Conservation (phyloP, 2,113 vertebrate genomes). For the Corydoras sp. region DNA sequence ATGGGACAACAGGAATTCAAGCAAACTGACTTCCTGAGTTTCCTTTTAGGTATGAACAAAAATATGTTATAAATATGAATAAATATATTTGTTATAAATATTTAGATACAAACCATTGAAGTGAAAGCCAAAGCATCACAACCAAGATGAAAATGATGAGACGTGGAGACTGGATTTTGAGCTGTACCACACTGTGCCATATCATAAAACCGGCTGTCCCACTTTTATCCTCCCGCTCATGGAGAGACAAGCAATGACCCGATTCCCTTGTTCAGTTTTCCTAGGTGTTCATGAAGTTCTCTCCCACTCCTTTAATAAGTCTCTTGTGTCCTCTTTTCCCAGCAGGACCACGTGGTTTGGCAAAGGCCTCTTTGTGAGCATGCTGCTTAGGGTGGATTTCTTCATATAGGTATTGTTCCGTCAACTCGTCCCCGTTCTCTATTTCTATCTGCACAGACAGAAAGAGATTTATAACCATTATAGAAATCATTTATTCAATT, state of each 20-base stretch:
- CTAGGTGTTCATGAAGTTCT: conserved; percentile 78
- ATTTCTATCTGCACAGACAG: conserved; percentile 81
- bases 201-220: neutral
- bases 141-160: conserved; percentile 17
- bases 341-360: conserved; percentile 89
- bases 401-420: conserved; percentile 85
- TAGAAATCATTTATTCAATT: neutral
- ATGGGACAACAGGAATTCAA: neutral
- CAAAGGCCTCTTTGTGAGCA: conserved; percentile 88
- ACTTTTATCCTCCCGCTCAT: conserved; percentile 3
- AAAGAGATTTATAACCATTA: neutral
- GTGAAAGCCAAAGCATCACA: conserved; percentile 18
- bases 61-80: conserved; percentile 8
- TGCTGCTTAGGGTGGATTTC: conserved; percentile 96
- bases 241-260: conserved; percentile 1
- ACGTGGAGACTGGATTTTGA: conserved; percentile 1
- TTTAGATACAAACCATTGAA: conserved; percentile 32
- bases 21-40: conserved; percentile 27
- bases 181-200: neutral
- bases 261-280: conserved; percentile 18
- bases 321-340: conserved; percentile 94
- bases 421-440: conserved; percentile 84
- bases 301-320: conserved; percentile 79
- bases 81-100: conserved; percentile 17
- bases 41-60: neutral